Base-by-base conservation (phyloP, 2,797 vertebrate species). In the Distichodus sexfasciatus region DNA sequence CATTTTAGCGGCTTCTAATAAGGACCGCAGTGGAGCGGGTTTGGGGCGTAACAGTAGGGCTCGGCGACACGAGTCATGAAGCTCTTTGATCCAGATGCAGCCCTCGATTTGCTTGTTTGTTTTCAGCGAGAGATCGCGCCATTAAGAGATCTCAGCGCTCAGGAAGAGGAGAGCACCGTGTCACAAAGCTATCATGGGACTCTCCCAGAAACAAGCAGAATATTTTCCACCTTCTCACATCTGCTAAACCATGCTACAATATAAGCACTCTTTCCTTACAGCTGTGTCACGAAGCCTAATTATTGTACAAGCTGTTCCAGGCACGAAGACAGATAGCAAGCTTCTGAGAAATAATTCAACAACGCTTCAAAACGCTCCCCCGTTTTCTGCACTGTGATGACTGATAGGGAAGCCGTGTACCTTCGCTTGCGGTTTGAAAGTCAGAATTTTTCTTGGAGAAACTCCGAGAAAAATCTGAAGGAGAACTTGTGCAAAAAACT, bases 51-150 rank as follows among this genome's bases (percentile, higher is more conserved):
- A 81, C 83, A 78, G 74, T 62, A 66, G 71, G 41, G 81, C 86
- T 85, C 86, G 84, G 90, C 83, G 85, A 83, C 73, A 81, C 78
- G 83, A 88, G 88, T 88, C 85, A 89, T 81, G 87, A 86, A 84
- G 83, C 85, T 81, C 88, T 90, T 89, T 89, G 86, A 90, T 88
- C 83, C 80, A 71, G 54, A 47, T 74, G 40, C 81, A 81, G 77
- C 73, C 66, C 80, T 76, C 80, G 81, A 83, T 85, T 85, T 86
- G 85, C 86, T 87, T 85, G 84, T 86, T 88, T 87, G 48, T 50
- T 66, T 47, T 60, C 79, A 4, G 69, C 23, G 82, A 28, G 33
- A 69, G 41, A 57, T 28, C 35, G 36, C 74, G 82, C 86, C 83
- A 85, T 87, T 88, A 87, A 84, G 84, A 80, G 12, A 74, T 67